These are phyloP conservation scores for Rhyacophila evoluta DNA, from an alignment of 2,888 invertebrate genomes.

Conservation along the genomic window DNA sequence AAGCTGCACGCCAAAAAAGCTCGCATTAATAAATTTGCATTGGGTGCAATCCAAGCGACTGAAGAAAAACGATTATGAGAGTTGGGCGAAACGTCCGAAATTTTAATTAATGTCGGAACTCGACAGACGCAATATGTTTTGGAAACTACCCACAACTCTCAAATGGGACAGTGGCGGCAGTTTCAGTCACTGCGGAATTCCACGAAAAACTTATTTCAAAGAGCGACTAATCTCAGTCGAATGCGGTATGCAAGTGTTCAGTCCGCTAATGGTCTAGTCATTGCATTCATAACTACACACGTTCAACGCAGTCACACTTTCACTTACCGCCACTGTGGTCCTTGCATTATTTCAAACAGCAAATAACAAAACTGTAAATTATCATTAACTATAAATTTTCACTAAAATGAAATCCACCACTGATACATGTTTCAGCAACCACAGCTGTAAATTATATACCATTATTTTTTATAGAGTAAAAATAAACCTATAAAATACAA, in stretches of 20 bases:
- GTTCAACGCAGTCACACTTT: neutral
- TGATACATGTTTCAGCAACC: no score
- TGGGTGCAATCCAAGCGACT: slow-evolving; percentile 1
- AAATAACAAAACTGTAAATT: no score
- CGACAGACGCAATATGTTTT: slow-evolving; percentile 18
- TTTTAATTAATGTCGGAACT: slow-evolving; percentile 17
- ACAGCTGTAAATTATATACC: no score
- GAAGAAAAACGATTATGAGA: slow-evolving; percentile 24
- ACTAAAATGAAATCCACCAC: no score
- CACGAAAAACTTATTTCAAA: slow-evolving; percentile 46
- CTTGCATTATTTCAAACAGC: no score
- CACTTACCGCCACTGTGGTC: no score
- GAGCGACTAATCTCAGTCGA: slow-evolving; percentile 40
- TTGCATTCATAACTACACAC: slow-evolving; percentile 30
- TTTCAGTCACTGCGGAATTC: slow-evolving; percentile 26
- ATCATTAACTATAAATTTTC: no score
- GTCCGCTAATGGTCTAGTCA: slow-evolving; percentile 34
- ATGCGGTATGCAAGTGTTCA: slow-evolving; percentile 16
- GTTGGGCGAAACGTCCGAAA: neutral
- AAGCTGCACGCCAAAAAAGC: neutral
- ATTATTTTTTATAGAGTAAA: no score
- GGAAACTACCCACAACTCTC: neutral
- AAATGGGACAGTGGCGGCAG: neutral
- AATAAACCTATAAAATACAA: no score
- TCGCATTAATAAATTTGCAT: neutral